Base-by-base conservation (phyloP, 2,888 invertebrate species). In the Agrochola circellaris region DNA sequence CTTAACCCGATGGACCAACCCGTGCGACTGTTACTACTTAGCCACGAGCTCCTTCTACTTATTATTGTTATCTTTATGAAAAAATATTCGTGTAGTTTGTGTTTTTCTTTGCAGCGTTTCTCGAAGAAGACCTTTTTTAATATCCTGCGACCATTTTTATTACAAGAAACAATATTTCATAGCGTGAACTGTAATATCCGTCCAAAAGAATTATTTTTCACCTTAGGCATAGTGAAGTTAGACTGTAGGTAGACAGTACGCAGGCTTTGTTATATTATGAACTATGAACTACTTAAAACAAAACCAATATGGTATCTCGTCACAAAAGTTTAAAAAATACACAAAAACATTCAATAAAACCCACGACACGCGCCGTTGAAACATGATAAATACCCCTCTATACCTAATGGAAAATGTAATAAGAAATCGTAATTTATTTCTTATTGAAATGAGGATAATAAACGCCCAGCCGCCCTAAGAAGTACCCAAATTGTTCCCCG, bases 371-470 rank as follows among this genome's bases (percentile, higher is more conserved):
- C 91, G 87, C 91, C 92, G 91, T 91, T 92, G 94, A 95, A 93
- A 95, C 94, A 94, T 94, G 94, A 95, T 94, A 95, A 94, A 95
- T 95, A 94, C 94, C 93, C 93, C 89, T 92, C 91, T 93, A 93
- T 95, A 34, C 34, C 4, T 34, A 95, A 95, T 95, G 94, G 95
- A 94, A 95, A 96, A 95, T 93, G 94, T 96, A 96, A 96, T 96
- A 96, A 96, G 95, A 95, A 96, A 95, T 95, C 94, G 94, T 95
- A 96, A 96, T 96, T 96, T 96, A 96, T 96, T 95, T 96, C 96
- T 95, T 95, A 96, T 96, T 96, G 96, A 95, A 96, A 95, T 93
- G 95, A 94, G 95, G 94, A 96, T 95, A 96, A 96, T 95, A 94
- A 95, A 93, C 93, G 94, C 93, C 90, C 91, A 92, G 91, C 90